A percentile compares a stretch with the other conserved stretches of the same genome.
These are phyloP conservation scores for Rattus rattus DNA, from an alignment of 2,113 vertebrate genomes.

Conservation along the genomic window DNA sequence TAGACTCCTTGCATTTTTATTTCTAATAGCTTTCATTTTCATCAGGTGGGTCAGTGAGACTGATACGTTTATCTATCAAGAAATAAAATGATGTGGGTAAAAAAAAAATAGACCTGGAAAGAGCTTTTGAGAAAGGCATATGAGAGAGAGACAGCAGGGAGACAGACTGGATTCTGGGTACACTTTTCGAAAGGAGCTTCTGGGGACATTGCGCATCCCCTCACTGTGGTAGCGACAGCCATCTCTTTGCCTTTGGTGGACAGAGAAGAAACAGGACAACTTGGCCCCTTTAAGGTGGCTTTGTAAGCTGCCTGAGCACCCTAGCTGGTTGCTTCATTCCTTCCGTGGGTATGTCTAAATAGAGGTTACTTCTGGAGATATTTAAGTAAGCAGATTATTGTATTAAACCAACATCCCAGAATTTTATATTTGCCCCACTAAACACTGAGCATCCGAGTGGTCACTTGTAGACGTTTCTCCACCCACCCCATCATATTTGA, in stretches of 20 bases:
- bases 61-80: neutral
- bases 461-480: neutral
- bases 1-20: neutral
- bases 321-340: neutral
- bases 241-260: neutral
- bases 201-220: accelerated
- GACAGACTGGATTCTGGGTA: neutral
- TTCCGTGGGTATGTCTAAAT: neutral
- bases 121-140: neutral
- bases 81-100: neutral
- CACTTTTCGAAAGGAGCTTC: neutral
- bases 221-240: accelerated
- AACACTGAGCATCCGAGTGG: neutral
- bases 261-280: neutral
- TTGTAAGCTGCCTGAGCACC: neutral
- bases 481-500: accelerated
- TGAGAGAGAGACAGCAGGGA: accelerated
- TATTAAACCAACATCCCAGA: neutral
- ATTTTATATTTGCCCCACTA: neutral
- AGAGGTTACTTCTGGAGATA: neutral
- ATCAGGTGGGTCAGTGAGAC: neutral
- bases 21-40: neutral
- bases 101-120: neutral
- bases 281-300: no score
- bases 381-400: neutral